Percentiles rank a stretch among this genome's conserved stretches.
phyloP scores from a whole-genome alignment of 2,113 vertebrate species.

The Struthio camelus region DNA sequence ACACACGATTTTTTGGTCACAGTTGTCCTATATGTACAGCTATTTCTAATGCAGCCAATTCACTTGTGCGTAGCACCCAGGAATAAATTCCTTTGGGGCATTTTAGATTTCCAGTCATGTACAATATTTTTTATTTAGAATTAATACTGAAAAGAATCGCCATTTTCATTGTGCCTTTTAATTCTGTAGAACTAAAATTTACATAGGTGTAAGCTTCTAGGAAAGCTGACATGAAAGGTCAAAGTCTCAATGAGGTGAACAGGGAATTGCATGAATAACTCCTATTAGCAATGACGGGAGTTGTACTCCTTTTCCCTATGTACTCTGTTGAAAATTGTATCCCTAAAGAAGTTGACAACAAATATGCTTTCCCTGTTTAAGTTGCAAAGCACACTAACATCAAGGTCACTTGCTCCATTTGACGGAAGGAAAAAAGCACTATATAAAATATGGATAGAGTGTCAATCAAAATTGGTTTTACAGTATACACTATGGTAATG shows the following conservation, averaged over 20 bases:
- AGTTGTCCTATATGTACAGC: neutral
- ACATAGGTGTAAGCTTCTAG: neutral
- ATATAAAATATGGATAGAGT: conserved; percentile 70
- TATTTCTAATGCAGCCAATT: neutral
- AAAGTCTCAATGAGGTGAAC: conserved; percentile 5
- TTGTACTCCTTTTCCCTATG: neutral
- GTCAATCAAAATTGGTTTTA: conserved; percentile 71
- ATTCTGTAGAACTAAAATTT: conserved; percentile 1
- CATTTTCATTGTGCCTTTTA: neutral
- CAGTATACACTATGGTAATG: conserved; percentile 68
- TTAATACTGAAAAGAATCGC: neutral
- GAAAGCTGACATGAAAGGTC: neutral
- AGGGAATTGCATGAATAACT: conserved; percentile 1
- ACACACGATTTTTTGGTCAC: neutral
- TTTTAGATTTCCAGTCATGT: neutral
- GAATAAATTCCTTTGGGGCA: neutral
- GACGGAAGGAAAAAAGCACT: conserved; percentile 34
- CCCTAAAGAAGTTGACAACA: conserved; percentile 62
- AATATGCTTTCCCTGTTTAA: conserved; percentile 54
- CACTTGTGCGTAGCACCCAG: neutral
- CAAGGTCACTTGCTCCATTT: conserved; percentile 74
- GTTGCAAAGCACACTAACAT: conserved; percentile 65
- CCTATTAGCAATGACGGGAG: conserved; percentile 28
- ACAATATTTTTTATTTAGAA: conserved; percentile 7
- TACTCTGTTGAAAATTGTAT: conserved; percentile 30